Base-by-base conservation (phyloP, 35 echinoderm and acorn worm genomes). In the Anneissia japonica region DNA sequence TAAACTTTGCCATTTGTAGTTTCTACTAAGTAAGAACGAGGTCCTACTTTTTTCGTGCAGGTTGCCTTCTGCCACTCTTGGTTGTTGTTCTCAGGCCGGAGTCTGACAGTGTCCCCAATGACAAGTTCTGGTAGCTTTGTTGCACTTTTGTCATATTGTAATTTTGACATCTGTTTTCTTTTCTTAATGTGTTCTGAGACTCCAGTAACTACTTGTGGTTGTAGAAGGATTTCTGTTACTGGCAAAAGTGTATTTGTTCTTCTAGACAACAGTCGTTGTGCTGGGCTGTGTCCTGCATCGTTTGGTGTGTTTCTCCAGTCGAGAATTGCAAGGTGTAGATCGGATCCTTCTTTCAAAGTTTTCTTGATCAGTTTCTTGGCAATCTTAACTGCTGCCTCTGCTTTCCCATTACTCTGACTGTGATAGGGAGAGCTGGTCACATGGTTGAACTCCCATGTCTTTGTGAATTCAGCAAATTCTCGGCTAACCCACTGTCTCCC, bases 301-400 rank as follows among this genome's bases (percentile, higher is more conserved):
- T 89, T 82, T 73, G 88, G 92, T 78, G 84, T 94, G 73, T 90
- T 87, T 75, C 83, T 89, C 88, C 91, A 93, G 36, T 89, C 91
- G 41, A 93, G 82, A 30, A 93, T 87, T 39, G 91, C 82, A 32
- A 81, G 74, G 72, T 87, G 46, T 32, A 87, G n/a, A 83, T 92
- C 84, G 30, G 41, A 74, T 11, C 79, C 74, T 37, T 89, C 87
- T 39, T 89, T 93, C 26, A 46, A 17, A 39, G 88, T 56, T 73
- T 93, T 93, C 79, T 93, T 93, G 14, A 90, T 31, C 17, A 93
- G 74, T 56, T 78, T 86, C 78, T 93, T 90, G 9, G 87, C 88
- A 32, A 87, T 93, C 38, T 93, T 93, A 0, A 90, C 46, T 73
- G 81, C 72, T 29, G 38, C 33, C 72, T 85, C 83, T 55, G 72